These are phyloP conservation scores for Caenorhabditis angaria DNA, from an alignment of 2,888 invertebrate genomes.

Conservation along the genomic window DNA sequence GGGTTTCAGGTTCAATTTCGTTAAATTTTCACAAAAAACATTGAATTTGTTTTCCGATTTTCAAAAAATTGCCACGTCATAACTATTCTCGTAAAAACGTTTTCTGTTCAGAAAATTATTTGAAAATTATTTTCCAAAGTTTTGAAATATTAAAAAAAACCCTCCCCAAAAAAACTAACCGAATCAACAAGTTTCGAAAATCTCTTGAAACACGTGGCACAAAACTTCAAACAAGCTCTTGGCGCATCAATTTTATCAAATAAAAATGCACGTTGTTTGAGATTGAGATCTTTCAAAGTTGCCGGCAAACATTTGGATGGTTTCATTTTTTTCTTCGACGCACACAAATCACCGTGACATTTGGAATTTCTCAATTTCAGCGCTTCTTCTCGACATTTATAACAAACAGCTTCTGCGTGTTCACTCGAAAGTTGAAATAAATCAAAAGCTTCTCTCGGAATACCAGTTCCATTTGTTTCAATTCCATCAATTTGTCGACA, in stretches of 20 bases:
- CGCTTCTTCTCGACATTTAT: slow-evolving; percentile 30
- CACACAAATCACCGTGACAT: slow-evolving; percentile 27
- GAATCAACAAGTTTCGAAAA: slow-evolving; percentile 1
- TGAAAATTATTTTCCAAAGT: too few species aligned
- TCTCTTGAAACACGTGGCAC: slow-evolving; percentile 25
- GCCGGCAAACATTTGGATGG: slow-evolving; percentile 22
- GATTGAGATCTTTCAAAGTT: slow-evolving; percentile 15
- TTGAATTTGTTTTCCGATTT: too few species aligned
- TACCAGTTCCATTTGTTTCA: slow-evolving; percentile 15
- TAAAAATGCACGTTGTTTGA: slow-evolving; percentile 23
- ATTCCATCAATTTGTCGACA: slow-evolving; percentile 28
- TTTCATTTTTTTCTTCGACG: slow-evolving; percentile 22
- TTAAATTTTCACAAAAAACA: neutral
- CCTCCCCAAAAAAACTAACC: slow-evolving; percentile 3
- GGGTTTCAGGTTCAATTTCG: too few species aligned
- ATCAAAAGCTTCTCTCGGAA: slow-evolving; percentile 35
- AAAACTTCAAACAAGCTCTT: slow-evolving; percentile 29
- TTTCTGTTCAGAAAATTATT: too few species aligned
- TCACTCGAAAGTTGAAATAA: slow-evolving; percentile 20
- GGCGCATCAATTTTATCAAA: slow-evolving; percentile 29
- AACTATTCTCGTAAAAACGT: too few species aligned
- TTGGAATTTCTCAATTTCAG: slow-evolving; percentile 21
- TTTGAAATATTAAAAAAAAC: too few species aligned
- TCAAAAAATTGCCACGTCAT: too few species aligned
- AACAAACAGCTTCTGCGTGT: slow-evolving; percentile 20